phyloP scores from a whole-genome alignment of 2,888 invertebrate genomes.

The Coelinius sp. region DNA sequence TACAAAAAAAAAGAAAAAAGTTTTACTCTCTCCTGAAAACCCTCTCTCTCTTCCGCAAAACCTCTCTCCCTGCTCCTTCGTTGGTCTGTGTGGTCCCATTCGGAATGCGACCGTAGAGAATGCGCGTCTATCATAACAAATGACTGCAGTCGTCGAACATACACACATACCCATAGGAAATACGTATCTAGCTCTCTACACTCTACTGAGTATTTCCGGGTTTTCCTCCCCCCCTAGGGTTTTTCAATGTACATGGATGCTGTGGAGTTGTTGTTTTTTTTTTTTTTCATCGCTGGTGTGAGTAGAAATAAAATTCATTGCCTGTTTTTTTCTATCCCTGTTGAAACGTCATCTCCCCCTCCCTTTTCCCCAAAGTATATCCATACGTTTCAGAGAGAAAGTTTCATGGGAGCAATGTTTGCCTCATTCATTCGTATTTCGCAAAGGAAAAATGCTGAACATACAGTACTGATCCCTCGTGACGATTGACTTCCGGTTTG shows the following conservation, averaged over 20 bases:
- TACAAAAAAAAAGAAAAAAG: neutral
- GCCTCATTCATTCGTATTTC: conserved; percentile 4
- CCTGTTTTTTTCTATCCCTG: conserved; percentile 18
- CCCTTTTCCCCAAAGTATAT: neutral
- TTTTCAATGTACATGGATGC: conserved; percentile 6
- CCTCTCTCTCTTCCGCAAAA: conserved; percentile 4
- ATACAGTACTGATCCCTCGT: neutral
- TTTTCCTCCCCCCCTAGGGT: neutral
- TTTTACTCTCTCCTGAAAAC: neutral
- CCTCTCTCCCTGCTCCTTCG: conserved; percentile 31
- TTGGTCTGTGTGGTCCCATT: conserved; percentile 40
- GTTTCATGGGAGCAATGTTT: neutral
- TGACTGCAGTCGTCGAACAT: conserved; percentile 40
- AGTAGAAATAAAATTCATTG: conserved; percentile 18
- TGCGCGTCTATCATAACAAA: conserved; percentile 50
- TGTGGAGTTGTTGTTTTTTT: neutral
- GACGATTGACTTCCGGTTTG: conserved; percentile 15
- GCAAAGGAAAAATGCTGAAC: neutral
- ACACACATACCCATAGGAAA: conserved; percentile 24
- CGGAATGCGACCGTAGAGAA: conserved; percentile 37
- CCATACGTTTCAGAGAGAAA: neutral
- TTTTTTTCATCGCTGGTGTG: neutral
- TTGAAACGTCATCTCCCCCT: neutral
- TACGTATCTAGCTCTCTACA: neutral
- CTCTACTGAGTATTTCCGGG: conserved; percentile 6